Percentiles rank a stretch among this genome's conserved stretches.
These are phyloP conservation scores for Melieria crassipennis DNA, from an alignment of 2,888 invertebrate species.

Conservation along the genomic window DNA sequence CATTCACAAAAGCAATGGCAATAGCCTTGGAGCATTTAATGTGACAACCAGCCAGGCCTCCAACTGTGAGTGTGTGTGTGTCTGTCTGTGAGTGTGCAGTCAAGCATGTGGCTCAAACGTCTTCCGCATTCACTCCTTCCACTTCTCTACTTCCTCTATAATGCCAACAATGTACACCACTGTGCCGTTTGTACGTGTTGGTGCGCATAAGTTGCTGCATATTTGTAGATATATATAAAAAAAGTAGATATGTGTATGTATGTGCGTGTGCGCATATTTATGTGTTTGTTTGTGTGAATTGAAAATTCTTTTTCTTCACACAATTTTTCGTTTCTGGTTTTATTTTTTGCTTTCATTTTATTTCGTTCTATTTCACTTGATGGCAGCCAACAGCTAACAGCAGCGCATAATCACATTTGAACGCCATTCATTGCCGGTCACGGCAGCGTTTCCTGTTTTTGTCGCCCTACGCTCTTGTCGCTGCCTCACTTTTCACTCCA, in stretches of 20 bases:
- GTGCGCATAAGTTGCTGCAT: no score
- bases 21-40: conserved; percentile 30
- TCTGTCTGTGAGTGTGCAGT: background rate
- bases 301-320: background rate
- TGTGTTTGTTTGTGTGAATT: background rate
- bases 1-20: conserved; percentile 8
- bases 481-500: background rate
- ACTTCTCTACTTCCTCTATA: no score
- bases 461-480: background rate
- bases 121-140: no score
- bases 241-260: background rate
- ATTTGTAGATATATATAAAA: no score
- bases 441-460: background rate
- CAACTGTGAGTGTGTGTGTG: background rate
- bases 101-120: no score
- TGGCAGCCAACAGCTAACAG: background rate
- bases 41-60: conserved; percentile 15
- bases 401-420: background rate
- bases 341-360: background rate
- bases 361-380: background rate
- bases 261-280: background rate
- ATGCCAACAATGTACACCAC: no score
- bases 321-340: background rate
- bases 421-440: background rate
- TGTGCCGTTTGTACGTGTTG: no score